Evolutionary conservation across 2,888 invertebrate genomes (phyloP), one percentile per base, ranked within the genome.

Genomic region (Germaria angustata): DNA sequence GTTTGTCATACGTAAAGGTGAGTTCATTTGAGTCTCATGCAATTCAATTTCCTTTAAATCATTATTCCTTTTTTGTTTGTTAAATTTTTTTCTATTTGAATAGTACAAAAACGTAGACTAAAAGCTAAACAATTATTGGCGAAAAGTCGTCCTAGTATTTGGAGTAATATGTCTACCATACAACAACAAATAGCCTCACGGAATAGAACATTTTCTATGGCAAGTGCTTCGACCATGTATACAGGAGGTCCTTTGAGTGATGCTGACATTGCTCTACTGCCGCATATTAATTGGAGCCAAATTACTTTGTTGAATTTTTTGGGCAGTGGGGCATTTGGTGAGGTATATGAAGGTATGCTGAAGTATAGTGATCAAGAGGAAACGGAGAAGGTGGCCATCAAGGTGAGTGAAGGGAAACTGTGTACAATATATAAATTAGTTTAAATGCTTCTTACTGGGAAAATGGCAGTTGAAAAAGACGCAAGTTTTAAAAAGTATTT

Each of bases 241-340:
- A 95, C 92, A 75, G 88, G 90, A 1, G 92, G 92, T 44, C 93
- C 92, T 41, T 93, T 95, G n/a, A 94, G 95, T 11, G 95, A 96
- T 88, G 94, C 94, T 11, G 96, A 96, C 85, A 93, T 96, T 84
- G 95, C 95, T 2, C 92, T 95, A 61, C 90, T 98, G 72, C 98
- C 98, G 0, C 97, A 97, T 90, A 96, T 99, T 79, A 93, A 94
- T 41, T 93, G 96, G 80, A 96, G 96, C 84, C 97, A 98, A 89
- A 95, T 99, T 76, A 95, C 95, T 0, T 92, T 98, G 32, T 95
- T 95, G 13, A 96, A 96, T 88, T 97, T 98, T 89, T 92, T 99
- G 68, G 99, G 99, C 0, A 96, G 97, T 78, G 99, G 99, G 0
- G 98, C 98, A 0, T 99, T 99, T 88, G 99, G 99, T 0, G 98